Evolutionary conservation across 2,113 vertebrate species (phyloP).

Genomic region (Erythrolamprus reginae): DNA sequence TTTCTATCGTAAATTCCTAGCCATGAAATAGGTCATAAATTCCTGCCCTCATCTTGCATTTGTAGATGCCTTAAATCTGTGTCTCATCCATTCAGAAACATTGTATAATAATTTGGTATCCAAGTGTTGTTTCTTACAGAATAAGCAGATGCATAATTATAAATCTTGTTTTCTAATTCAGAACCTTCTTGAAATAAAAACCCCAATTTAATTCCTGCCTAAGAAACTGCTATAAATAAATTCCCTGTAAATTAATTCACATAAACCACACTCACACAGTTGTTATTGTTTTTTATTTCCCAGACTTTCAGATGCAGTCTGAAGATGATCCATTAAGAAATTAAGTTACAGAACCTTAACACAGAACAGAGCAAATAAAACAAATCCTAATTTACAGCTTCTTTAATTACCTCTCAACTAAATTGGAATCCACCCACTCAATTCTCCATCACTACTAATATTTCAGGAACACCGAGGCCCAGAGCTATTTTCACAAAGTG

Average conservation of each 20-base stretch:
- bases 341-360: not conserved
- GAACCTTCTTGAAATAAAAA: not conserved
- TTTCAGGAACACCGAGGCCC: not conserved
- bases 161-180: not conserved
- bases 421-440: not conserved
- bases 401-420: not conserved
- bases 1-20: not conserved
- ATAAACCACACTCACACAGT: not conserved
- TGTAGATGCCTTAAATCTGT: not conserved
- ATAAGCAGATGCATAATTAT: not conserved
- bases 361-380: not conserved
- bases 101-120: not conserved
- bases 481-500: not conserved
- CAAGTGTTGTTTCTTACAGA: not conserved
- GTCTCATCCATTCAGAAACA: not conserved
- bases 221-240: not conserved
- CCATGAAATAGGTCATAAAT: not conserved
- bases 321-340: not conserved
- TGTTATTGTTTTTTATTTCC: not conserved
- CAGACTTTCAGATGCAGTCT: not conserved
- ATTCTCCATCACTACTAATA: not conserved
- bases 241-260: not conserved
- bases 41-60: not conserved
- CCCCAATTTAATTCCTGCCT: not conserved
- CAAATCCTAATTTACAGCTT: not conserved